phyloP scores from a whole-genome alignment of 2,797 vertebrate species.

The Hirundo rustica region DNA sequence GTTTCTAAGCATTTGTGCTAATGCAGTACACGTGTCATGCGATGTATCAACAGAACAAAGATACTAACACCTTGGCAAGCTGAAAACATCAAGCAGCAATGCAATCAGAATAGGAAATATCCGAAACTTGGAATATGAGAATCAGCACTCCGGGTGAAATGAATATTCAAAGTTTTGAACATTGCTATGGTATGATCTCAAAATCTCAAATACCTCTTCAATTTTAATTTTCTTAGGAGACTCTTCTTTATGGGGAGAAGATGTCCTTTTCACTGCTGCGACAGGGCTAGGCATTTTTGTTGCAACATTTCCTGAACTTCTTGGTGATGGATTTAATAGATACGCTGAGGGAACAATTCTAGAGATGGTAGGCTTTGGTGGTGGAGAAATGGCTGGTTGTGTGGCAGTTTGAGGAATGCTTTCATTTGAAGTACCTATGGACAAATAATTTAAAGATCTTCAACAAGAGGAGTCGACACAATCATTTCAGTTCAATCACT shows the following conservation, averaged over 20 bases:
- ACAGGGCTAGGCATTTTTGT: constrained; percentile 78
- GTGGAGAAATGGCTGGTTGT: constrained; percentile 76
- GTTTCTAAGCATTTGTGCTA: neutral
- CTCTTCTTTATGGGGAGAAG: constrained; percentile 78
- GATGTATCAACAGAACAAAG: neutral
- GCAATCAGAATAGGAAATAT: neutral
- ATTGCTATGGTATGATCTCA: neutral
- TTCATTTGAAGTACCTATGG: constrained; percentile 78
- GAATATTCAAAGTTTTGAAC: neutral
- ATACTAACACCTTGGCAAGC: neutral
- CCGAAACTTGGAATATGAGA: neutral
- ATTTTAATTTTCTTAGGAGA: constrained; percentile 79
- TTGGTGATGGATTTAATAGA: constrained; percentile 76
- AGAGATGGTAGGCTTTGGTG: constrained; percentile 79
- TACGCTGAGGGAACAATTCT: constrained; percentile 77
- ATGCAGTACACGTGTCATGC: rapidly evolving
- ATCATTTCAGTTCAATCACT: neutral
- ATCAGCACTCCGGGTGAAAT: neutral
- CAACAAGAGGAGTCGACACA: neutral
- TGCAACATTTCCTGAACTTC: constrained; percentile 74
- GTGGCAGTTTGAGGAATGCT: constrained; percentile 84
- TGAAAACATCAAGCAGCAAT: neutral
- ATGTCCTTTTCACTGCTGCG: constrained; percentile 75
- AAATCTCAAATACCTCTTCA: constrained; percentile 77
- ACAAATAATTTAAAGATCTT: constrained; percentile 34